Evolutionary conservation across 2,113 vertebrate species (phyloP).

Genomic region (Pseudorectes ferrugineus): DNA sequence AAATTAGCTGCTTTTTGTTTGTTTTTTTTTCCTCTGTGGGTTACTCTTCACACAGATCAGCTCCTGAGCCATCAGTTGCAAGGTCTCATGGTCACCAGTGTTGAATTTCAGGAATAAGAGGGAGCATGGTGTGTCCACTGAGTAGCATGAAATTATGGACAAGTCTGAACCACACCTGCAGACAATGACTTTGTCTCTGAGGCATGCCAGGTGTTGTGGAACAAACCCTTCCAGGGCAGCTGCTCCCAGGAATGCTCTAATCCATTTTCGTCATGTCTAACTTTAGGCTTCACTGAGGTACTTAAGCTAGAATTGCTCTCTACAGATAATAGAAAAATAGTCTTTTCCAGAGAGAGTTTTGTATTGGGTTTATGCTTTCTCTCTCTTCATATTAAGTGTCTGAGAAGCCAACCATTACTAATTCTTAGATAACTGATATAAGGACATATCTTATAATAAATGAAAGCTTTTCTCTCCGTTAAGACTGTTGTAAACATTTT

Average conservation of each 20-base stretch:
- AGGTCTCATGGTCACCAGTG: neutral
- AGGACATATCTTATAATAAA: neutral
- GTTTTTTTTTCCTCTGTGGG: neutral
- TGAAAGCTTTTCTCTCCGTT: neutral
- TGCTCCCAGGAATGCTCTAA: neutral
- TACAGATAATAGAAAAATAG: neutral
- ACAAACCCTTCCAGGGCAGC: neutral
- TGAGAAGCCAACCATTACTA: neutral
- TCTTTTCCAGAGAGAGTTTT: neutral
- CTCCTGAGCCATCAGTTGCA: neutral
- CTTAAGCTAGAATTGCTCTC: neutral
- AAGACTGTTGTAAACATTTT: neutral
- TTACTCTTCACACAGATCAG: neutral
- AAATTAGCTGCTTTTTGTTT: neutral
- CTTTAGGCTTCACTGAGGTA: neutral
- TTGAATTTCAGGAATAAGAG: neutral
- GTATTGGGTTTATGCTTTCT: neutral
- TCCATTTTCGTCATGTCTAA: neutral
- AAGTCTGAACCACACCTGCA: neutral
- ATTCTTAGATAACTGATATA: neutral
- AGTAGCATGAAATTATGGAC: accelerated
- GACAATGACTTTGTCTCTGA: neutral
- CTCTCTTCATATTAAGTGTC: neutral
- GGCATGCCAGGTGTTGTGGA: neutral
- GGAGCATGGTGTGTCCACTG: neutral